Percentiles rank a stretch among this genome's conserved stretches.
Conservation (phyloP, 2,888 invertebrate species). For the Erebia palarica region DNA sequence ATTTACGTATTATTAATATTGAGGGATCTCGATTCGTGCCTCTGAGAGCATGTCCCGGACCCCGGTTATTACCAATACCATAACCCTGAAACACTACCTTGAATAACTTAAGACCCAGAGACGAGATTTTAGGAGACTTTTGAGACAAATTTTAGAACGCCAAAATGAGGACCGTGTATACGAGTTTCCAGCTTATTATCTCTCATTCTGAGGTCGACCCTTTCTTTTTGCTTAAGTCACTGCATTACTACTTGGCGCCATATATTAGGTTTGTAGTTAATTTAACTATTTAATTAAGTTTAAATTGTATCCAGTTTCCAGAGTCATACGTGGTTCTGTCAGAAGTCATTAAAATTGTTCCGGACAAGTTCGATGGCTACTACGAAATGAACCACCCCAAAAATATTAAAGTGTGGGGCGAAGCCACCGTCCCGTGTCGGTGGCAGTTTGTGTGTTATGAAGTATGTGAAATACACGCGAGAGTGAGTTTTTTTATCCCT, state of each 20-base stretch:
- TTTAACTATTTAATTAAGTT: neutral
- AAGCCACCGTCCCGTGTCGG: constrained; percentile 66
- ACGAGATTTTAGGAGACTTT: no score
- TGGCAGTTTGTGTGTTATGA: constrained; percentile 69
- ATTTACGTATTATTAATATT: neutral
- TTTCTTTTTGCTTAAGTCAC: no score
- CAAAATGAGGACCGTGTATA: no score
- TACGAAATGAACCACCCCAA: constrained; percentile 70
- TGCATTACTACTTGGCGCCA: no score
- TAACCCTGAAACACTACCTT: no score
- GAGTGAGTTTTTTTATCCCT: constrained; percentile 49
- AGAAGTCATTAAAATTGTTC: constrained; percentile 58
- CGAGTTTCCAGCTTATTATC: no score
- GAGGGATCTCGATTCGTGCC: no score
- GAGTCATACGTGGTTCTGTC: constrained; percentile 66
- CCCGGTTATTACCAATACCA: no score
- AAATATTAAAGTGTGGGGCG: constrained; percentile 71
- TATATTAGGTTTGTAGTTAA: neutral
- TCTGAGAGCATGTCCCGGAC: no score
- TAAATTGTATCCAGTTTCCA: constrained; percentile 42
- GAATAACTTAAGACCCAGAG: no score
- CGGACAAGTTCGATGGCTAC: constrained; percentile 68
- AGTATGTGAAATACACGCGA: constrained; percentile 64
- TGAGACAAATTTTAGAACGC: no score
- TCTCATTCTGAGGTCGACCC: no score